Evolutionary conservation across 2,113 vertebrate genomes (phyloP), one percentile per base, ranked within the genome.

Genomic region (Aix galericulata): DNA sequence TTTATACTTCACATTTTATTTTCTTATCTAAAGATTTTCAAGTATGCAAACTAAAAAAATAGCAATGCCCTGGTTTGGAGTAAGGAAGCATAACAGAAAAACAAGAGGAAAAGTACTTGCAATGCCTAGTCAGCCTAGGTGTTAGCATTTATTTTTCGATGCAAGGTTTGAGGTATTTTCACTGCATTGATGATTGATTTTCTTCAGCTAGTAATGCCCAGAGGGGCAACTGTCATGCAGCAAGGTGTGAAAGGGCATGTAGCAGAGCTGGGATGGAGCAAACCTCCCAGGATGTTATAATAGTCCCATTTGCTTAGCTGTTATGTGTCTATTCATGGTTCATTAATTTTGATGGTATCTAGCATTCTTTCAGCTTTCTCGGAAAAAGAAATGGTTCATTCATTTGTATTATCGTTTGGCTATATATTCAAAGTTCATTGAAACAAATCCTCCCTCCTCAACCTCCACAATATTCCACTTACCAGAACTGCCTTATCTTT

Each of bases 331-430:
- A 59, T 67, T 89, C 16, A 3, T 23, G 81, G 40, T 52, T 92
- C 75, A 91, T 93, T 95, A 91, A 92, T 88, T 96, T 58, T 86
- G 60, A 88, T 80, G 83, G 29, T 86, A 52, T 31, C 38, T 91
- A 73, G 59, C 13, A 42, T 87, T 63, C 40, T 93, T 62, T 73
- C 53, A 59, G 13, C 26, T 86, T 94, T 69, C 13, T 20, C 12
- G 60, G 74, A 27, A 67, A 71, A 90, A n/a, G 11, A 86, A 46
- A 55, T 10, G 4, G 31, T 40, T 81, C 8, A 18, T 67, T 79
- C 67, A 60, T 29, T 18, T 85, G 25, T 62, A 69, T 13, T 44
- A 62, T 5, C 2, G 55, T 22, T 8, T 71, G 56, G 27, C 13
- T 73, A 7, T 32, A 17, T 62, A 20, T 31, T 62, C 53, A 53